Evolutionary conservation across 2,113 vertebrate species (phyloP), one percentile per base, ranked within the genome.

Genomic region (Nestor notabilis): DNA sequence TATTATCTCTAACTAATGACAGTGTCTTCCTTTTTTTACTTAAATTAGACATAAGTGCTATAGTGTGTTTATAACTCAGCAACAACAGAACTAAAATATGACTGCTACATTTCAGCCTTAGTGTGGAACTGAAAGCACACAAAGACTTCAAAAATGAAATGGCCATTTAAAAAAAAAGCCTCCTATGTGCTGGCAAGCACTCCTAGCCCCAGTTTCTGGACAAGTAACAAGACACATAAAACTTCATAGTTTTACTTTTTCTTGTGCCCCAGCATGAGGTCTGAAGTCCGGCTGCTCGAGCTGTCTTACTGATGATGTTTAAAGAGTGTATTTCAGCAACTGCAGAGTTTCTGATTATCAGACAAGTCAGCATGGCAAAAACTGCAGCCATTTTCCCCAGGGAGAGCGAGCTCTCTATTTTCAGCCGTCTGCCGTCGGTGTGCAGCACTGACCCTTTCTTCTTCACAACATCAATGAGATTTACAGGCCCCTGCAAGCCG

Each of bases 1-100:
- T 95, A 86, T 93, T 89, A 88, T 84, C 88, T 94, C 95, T 91
- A 93, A 91, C 66, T 92, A 95, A 94, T 75, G 84, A 83, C 37
- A 83, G 56, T 5, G 25, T 85, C 52, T 89, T 75, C 41, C 27
- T 27, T 49, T 92, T 84, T 84, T 76, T 13, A 85, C 87, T 91
- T 41, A 93, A 91, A 91, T 71, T 69, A 93, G 16, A 47, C 9
- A 23, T 68, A 69, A 86, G 44, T 33, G 47, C 41, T 82, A 43
- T 11, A 65, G 37, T 5, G n/a, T 83, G 27, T 84, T 66, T 79
- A 60, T 43, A 90, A 52, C 8, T 60, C 33, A 14, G 49, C 20
- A 68, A 41, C 21, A 56, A 61, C 19, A 1, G 4, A 87, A 60
- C 29, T 23, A n/a, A 95, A 81, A 43, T 47, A 87, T 19, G 83